Evolutionary conservation across 2,888 invertebrate species (phyloP).

Genomic region (Seira sanloemensis): DNA sequence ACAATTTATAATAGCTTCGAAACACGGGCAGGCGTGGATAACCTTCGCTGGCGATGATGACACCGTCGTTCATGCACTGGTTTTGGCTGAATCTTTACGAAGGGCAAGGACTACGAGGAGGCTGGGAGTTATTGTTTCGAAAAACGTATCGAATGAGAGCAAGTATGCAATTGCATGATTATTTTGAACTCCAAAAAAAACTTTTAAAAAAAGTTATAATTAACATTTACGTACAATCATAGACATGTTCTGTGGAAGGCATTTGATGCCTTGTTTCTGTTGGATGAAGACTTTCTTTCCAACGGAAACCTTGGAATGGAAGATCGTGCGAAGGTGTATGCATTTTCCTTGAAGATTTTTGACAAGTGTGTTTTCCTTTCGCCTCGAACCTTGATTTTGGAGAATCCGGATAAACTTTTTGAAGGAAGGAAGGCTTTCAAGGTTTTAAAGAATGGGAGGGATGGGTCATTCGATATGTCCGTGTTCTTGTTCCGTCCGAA

Average conservation of each 20-base stretch:
- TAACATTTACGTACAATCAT: not conserved
- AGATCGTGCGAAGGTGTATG: conserved; percentile 18
- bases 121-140: conserved; percentile 19
- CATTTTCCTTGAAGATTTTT: conserved; percentile 20
- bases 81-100: conserved; percentile 32
- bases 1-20: not conserved
- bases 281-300: conserved; percentile 20
- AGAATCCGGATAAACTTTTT: conserved; percentile 30
- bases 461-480: conserved; percentile 15
- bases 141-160: conserved; percentile 1
- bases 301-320: not conserved
- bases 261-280: conserved; percentile 33
- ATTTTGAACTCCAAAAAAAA: not conserved
- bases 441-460: not conserved
- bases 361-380: conserved; percentile 25
- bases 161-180: conserved; percentile 23
- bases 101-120: conserved; percentile 18
- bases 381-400: conserved; percentile 14
- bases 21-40: conserved; percentile 24
- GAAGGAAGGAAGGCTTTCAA: conserved; percentile 18
- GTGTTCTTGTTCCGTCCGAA: conserved; percentile 13
- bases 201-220: not conserved
- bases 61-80: conserved; percentile 8
- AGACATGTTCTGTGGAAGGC: conserved; percentile 24
- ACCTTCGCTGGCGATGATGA: conserved; percentile 28